Evolutionary conservation across 2,797 vertebrate species (phyloP), one percentile per base, ranked within the genome.

Genomic region (Darevskia nairensis): DNA sequence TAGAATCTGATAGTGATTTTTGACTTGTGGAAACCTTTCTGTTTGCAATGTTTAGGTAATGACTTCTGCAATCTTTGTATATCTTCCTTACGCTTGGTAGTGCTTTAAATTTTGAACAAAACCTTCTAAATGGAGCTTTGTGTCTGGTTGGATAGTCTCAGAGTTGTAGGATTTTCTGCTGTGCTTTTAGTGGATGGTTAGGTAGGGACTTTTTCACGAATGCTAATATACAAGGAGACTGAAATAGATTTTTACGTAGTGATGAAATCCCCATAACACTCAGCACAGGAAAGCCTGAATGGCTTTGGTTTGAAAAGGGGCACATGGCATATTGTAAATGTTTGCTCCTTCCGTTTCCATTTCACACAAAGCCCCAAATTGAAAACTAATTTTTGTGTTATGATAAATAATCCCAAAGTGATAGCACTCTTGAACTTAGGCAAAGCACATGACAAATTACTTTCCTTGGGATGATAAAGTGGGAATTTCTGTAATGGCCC

Each of bases 311-410:
- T 95, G 93, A 87, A 93, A 93, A 95, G 89, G 88, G 21, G 92
- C 86, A 50, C 88, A 10, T 94, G 80, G 80, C 92, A 87, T 95
- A 93, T 78, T 95, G 0, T 92, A 90, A 92, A 25, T 75, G 93
- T 91, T 95, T 96, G 94, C 94, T 96, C 89, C 92, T 87, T 86
- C 84, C 85, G 17, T 94, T 95, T 79, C 23, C 90, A n/a, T 39
- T 86, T 90, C 72, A 41, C 17, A 86, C 11, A 50, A 71, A 82
- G 72, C 44, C 93, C 88, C 83, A 90, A 89, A 27, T 41, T 86
- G 23, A 88, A 39, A 86, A 46, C 87, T 39, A 8, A 81, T 23
- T 78, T 87, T 90, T 93, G 72, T 27, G 50, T 92, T 93, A 90
- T 85, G 82, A 90, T 91, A 91, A 75, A 84, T 74, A 29, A 85